phyloP scores from a whole-genome alignment of 2,797 vertebrate genomes.

The Paratrypauchen microcephalus region DNA sequence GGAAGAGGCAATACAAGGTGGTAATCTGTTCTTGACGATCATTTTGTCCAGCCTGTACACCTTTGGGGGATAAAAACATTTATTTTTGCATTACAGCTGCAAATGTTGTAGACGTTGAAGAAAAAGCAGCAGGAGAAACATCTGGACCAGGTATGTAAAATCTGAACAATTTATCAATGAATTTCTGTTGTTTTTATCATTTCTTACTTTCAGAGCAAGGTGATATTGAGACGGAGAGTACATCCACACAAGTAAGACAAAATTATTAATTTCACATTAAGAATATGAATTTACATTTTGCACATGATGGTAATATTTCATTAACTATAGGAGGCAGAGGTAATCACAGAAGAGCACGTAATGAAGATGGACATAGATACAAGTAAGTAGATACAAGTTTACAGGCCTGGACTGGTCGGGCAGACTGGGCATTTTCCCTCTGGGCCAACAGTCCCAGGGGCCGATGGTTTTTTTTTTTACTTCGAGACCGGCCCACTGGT shows the following conservation, averaged over 20 bases:
- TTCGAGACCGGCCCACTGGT: too few relatives aligned
- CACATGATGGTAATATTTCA: not conserved
- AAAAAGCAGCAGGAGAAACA: not conserved
- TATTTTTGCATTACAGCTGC: constrained; percentile 23
- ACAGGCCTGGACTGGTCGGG: too few relatives aligned
- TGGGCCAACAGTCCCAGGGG: too few relatives aligned
- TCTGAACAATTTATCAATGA: not conserved
- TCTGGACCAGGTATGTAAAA: not conserved
- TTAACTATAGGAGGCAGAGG: constrained; percentile 35
- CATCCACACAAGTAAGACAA: constrained; percentile 29
- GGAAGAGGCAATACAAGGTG: constrained; percentile 25
- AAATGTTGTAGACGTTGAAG: constrained; percentile 27
- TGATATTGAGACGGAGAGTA: constrained; percentile 23
- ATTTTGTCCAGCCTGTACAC: not conserved
- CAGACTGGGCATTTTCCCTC: too few relatives aligned
- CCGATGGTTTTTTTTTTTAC: too few relatives aligned
- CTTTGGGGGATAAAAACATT: not conserved
- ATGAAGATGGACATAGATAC: constrained; percentile 24
- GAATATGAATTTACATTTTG: not conserved
- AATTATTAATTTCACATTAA: not conserved
- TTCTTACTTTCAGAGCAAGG: constrained; percentile 43
- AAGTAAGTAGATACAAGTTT: constrained; percentile 29
- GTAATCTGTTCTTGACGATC: constrained; percentile 10
- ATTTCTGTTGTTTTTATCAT: not conserved
- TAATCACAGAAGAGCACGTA: constrained; percentile 22